Evolutionary conservation across 2,888 invertebrate genomes (phyloP), one percentile per base, ranked within the genome.

Genomic region (Luperina testacea): DNA sequence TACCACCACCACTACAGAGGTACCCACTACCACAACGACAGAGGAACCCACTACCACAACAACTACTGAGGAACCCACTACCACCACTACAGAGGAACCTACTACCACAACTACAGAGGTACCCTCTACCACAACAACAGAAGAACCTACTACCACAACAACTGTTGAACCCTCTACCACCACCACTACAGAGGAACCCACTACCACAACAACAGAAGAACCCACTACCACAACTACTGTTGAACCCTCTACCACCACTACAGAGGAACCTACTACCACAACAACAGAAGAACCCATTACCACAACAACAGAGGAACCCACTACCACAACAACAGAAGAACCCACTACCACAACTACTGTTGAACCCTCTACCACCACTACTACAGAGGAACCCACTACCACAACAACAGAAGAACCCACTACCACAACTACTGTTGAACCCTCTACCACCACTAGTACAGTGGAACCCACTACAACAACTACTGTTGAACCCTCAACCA

Each of bases 231-330:
- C n/a, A n/a, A n/a, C n/a, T n/a, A n/a, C n/a, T n/a, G n/a, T n/a
- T n/a, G n/a, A n/a, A n/a, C n/a, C n/a, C n/a, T n/a, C n/a, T n/a
- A n/a, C n/a, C n/a, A 72, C 84, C 0, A 17, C n/a, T 4, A 38
- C 78, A 11, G 32, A n/a, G 7, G 72, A 42, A 15, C 27, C 78
- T 0, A 59, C 65, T 0, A 78, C 78, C 0, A 17, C 48, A 0
- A 59, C 48, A 0, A 84, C 84, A 0, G 72, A 59, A 8, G 74
- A 42, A 11, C 32, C 72, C 8, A 61, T 78, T 2, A 72, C 84
- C 0, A 17, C n/a, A 0, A 80, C 77, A 0, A 85, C 80, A 20
- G 32, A 7, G 1, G 71, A 24, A 5, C 59, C 75, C 4, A 32
- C 79, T 0, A 85, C 74, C 0, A 63, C 75, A 0, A n/a, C 57